These are phyloP conservation scores for Phylloscopus trochiloides DNA, from an alignment of 2,113 vertebrate species.

Conservation along the genomic window DNA sequence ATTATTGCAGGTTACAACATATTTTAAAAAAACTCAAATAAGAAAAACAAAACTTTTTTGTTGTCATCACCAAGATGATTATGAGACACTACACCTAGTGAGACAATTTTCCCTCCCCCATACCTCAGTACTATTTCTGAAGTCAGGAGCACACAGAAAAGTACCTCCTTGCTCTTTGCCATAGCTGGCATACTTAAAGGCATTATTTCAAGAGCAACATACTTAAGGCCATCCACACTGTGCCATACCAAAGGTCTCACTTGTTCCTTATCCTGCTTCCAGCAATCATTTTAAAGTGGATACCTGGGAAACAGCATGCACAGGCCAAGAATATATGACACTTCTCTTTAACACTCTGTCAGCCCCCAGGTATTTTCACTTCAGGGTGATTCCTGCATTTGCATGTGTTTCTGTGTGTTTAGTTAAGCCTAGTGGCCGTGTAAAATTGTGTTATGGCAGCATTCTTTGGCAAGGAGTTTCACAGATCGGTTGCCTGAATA, in stretches of 20 bases:
- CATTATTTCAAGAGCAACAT: neutral
- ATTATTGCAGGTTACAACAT: neutral
- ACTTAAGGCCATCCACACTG: neutral
- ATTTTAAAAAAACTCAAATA: neutral
- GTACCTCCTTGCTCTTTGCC: neutral
- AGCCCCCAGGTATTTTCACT: neutral
- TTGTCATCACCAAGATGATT: neutral
- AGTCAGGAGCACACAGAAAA: neutral
- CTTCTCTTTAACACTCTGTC: neutral
- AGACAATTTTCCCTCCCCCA: neutral
- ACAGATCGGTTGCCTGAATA: neutral
- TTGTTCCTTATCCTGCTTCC: neutral
- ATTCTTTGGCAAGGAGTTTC: neutral
- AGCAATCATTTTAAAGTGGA: neutral
- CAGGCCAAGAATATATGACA: neutral
- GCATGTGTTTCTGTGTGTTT: neutral
- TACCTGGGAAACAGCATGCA: neutral
- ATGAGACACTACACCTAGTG: neutral
- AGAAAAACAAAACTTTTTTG: neutral
- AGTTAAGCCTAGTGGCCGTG: neutral
- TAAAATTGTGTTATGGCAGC: neutral
- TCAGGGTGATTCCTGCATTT: neutral
- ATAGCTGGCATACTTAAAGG: neutral
- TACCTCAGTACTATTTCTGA: neutral
- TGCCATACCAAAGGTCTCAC: neutral